These are phyloP conservation scores for Ochropleura leucogaster DNA, from an alignment of 2,888 invertebrate genomes.

Conservation along the genomic window DNA sequence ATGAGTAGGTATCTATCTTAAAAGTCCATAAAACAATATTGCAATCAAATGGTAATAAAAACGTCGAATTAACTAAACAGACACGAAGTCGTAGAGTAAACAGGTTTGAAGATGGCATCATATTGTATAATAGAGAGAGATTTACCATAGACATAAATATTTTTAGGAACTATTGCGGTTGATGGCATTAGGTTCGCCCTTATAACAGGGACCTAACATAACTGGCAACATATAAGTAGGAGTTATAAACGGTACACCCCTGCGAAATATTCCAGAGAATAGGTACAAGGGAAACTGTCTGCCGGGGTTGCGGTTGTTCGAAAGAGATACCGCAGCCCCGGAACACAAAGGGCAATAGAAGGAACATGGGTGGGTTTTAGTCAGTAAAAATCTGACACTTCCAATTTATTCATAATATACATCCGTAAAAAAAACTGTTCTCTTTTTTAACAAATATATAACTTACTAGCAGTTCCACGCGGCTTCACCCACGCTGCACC, in stretches of 20 bases:
- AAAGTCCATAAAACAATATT: constrained; percentile 30
- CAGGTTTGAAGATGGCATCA: background rate
- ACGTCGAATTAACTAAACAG: constrained; percentile 12
- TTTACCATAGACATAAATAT: background rate
- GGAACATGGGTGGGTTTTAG: too few relatives aligned
- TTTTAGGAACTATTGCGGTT: background rate
- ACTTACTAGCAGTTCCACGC: too few relatives aligned
- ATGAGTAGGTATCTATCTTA: background rate
- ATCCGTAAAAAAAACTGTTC: too few relatives aligned
- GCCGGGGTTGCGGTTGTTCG: too few relatives aligned
- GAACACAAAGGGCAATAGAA: too few relatives aligned
- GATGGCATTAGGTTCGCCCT: background rate
- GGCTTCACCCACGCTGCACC: too few relatives aligned
- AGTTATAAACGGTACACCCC: background rate
- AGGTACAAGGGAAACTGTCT: too few relatives aligned
- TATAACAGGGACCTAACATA: too few relatives aligned
- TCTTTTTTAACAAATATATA: too few relatives aligned
- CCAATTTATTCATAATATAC: too few relatives aligned
- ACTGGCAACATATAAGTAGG: background rate
- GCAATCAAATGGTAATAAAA: constrained; percentile 37
- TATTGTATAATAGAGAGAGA: background rate
- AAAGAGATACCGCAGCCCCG: too few relatives aligned
- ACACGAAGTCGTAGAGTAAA: constrained; percentile 7
- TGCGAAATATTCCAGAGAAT: background rate
- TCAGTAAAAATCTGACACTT: too few relatives aligned